phyloP scores from a whole-genome alignment of 2,888 invertebrate genomes.

The Melieria crassipennis region DNA sequence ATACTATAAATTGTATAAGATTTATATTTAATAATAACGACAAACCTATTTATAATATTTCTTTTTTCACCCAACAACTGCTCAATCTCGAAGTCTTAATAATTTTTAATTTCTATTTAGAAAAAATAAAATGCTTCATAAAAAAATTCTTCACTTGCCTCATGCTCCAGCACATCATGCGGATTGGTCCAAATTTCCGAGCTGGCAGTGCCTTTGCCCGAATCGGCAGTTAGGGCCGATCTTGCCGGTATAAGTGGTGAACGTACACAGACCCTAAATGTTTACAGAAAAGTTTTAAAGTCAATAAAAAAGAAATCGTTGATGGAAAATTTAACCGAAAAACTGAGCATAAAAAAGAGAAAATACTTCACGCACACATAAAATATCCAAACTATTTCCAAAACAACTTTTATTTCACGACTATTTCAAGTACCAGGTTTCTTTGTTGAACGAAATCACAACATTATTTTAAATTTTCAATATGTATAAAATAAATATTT shows the following conservation, averaged over 20 bases:
- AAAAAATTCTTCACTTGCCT: constrained; percentile 38
- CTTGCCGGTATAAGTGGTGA: constrained; percentile 84
- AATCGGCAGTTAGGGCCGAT: constrained; percentile 75
- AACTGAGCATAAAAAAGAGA: too few relatives aligned
- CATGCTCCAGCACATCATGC: constrained; percentile 64
- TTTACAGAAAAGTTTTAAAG: background rate
- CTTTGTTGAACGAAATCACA: constrained; percentile 25
- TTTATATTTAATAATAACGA: too few relatives aligned
- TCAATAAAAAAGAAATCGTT: background rate
- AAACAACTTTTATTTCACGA: constrained; percentile 2
- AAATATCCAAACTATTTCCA: background rate
- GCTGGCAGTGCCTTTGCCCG: constrained; percentile 59
- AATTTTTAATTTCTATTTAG: too few relatives aligned
- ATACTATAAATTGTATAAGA: too few relatives aligned
- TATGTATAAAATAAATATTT: constrained; percentile 8
- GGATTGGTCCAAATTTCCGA: constrained; percentile 82
- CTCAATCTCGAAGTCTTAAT: too few relatives aligned
- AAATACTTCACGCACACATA: too few relatives aligned
- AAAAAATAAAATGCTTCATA: too few relatives aligned
- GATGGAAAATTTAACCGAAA: background rate
- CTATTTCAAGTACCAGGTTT: background rate
- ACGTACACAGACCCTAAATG: constrained; percentile 78
- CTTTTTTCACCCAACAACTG: too few relatives aligned
- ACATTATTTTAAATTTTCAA: constrained; percentile 6
- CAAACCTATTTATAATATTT: background rate